Percentiles rank a stretch among this genome's conserved stretches.
These are phyloP conservation scores for Epinephelus coioides DNA, from an alignment of 2,797 vertebrate genomes.

Conservation along the genomic window DNA sequence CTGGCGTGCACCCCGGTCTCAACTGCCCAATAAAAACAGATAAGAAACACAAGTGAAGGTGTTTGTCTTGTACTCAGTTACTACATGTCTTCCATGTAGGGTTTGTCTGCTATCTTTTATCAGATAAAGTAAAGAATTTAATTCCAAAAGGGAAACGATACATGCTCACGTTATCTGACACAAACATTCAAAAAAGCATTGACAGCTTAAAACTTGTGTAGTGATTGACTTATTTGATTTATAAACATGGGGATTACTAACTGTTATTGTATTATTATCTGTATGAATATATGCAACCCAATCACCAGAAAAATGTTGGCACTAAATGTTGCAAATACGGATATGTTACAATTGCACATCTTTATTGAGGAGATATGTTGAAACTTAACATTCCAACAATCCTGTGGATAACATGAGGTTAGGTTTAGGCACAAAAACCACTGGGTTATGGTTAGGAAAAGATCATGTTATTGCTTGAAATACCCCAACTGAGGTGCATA, in stretches of 20 bases:
- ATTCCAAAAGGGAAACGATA: not conserved
- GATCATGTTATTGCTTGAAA: no score
- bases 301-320: no score
- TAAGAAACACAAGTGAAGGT: constrained; percentile 30
- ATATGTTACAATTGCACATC: no score
- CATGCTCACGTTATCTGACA: not conserved
- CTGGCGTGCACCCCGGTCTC: not conserved
- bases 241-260: not conserved
- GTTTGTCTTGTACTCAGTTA: constrained; percentile 30
- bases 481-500: no score
- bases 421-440: no score
- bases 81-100: not conserved
- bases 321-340: no score
- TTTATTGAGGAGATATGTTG: no score
- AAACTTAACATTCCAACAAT: no score
- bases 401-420: no score
- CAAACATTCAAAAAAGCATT: not conserved
- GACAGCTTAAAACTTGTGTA: not conserved
- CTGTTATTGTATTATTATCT: not conserved
- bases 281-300: not conserved
- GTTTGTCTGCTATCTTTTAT: constrained; percentile 22
- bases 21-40: constrained; percentile 31
- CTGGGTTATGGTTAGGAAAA: no score
- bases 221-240: not conserved
- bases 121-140: constrained; percentile 15